Percentiles rank a stretch among this genome's conserved stretches.
phyloP scores from a whole-genome alignment of 2,113 vertebrate genomes.

The Gobius niger region DNA sequence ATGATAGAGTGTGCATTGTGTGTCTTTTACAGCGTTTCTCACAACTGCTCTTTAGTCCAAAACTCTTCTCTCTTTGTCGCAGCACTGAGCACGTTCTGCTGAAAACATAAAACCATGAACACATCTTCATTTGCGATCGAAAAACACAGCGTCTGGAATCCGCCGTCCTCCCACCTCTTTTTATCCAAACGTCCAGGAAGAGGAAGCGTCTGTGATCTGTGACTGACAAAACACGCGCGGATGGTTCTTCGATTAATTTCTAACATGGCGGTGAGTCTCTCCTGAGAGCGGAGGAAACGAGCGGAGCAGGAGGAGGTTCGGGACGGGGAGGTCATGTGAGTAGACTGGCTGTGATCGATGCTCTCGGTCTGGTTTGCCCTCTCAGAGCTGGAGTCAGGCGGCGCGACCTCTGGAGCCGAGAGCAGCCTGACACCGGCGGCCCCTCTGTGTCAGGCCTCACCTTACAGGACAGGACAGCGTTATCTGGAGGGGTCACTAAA shows the following conservation, averaged over 20 bases:
- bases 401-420: constrained; percentile 44
- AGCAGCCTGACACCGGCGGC: constrained; percentile 48
- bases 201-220: constrained; percentile 23
- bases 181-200: constrained; percentile 47
- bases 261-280: constrained; percentile 19
- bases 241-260: constrained; percentile 40
- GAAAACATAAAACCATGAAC: too few relatives aligned
- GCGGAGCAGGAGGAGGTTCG: constrained; percentile 36
- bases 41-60: too few relatives aligned
- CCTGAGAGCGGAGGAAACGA: constrained; percentile 31
- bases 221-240: constrained; percentile 19
- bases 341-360: constrained; percentile 30
- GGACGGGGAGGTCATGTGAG: constrained; percentile 37
- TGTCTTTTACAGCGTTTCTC: too few relatives aligned
- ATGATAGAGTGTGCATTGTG: too few relatives aligned
- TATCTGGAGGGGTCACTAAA: too few relatives aligned
- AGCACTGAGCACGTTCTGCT: too few relatives aligned
- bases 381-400: constrained; percentile 26
- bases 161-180: background rate
- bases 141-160: too few relatives aligned
- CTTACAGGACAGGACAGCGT: too few relatives aligned
- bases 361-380: constrained; percentile 52
- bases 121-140: too few relatives aligned
- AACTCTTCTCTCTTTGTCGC: too few relatives aligned
- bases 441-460: constrained; percentile 1